Evolutionary conservation across 2,797 vertebrate species (phyloP).

Genomic region (Poeciliopsis paucimaculata): DNA sequence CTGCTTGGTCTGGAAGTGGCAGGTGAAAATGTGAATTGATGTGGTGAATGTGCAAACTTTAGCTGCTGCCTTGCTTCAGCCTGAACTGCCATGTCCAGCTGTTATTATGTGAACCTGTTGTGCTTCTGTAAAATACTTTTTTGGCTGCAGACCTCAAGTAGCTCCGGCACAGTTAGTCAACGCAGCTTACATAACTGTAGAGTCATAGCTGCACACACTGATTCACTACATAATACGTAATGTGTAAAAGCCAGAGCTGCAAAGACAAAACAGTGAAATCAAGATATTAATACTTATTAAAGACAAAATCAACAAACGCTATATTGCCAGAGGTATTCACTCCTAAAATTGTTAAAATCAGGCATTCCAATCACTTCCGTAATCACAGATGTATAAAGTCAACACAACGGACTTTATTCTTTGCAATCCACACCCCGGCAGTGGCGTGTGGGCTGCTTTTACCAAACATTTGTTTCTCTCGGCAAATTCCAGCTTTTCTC

Average conservation of each 20-base stretch:
- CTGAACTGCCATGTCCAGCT: neutral
- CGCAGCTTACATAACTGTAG: neutral
- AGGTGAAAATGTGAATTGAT: conserved; percentile 1
- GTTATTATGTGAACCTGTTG: conserved; percentile 9
- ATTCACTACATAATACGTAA: neutral
- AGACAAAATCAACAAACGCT: neutral
- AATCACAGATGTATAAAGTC: neutral
- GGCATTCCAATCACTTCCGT: neutral
- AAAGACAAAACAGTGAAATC: neutral
- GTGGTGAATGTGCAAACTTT: neutral
- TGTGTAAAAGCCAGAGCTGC: neutral
- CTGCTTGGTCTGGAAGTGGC: neutral
- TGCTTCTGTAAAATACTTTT: neutral
- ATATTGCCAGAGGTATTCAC: neutral
- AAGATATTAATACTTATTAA: neutral
- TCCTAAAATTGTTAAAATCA: neutral
- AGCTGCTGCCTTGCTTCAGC: conserved; percentile 7
- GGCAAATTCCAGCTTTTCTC: neutral
- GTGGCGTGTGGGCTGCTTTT: neutral
- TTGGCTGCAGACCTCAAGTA: conserved; percentile 6
- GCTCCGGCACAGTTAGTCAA: neutral
- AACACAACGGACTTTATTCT: neutral
- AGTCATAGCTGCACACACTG: neutral
- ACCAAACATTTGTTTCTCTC: neutral
- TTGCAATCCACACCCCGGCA: too few species aligned